Evolutionary conservation across 2,888 invertebrate genomes (phyloP).

Genomic region (Amphipyra berbera): DNA sequence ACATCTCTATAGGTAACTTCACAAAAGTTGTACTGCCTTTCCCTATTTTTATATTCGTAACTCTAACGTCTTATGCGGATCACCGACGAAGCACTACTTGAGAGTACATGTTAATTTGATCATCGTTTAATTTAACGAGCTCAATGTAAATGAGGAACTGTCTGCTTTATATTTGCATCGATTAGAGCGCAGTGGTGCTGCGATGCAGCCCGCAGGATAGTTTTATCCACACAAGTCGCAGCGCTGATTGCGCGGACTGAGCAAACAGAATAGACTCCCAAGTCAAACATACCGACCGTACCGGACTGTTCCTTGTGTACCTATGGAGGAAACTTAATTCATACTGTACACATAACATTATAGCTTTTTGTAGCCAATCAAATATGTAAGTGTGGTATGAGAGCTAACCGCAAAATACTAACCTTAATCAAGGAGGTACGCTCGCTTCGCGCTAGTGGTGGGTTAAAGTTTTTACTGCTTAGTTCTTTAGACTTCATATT

Average conservation of each 20-base stretch:
- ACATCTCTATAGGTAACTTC: neutral
- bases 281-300: conserved; percentile 67
- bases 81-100: neutral
- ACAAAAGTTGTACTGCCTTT: neutral
- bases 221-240: conserved; percentile 52
- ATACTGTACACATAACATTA: conserved; percentile 43
- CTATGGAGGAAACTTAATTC: conserved; percentile 61
- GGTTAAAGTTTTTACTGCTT: conserved; percentile 23
- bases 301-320: conserved; percentile 57
- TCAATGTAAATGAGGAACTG: neutral
- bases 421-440: conserved; percentile 25
- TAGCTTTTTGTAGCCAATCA: conserved; percentile 48
- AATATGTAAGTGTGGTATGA: conserved; percentile 42
- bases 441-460: conserved; percentile 1
- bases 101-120: neutral
- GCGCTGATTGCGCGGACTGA: conserved; percentile 77
- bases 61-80: neutral
- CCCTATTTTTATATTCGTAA: neutral
- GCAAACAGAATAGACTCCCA: conserved; percentile 74
- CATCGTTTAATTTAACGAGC: neutral
- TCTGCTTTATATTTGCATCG: conserved; percentile 23
- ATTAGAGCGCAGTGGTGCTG: conserved; percentile 36
- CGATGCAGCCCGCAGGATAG: conserved; percentile 47
- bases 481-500: conserved; percentile 1
- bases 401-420: conserved; percentile 24